A percentile compares a stretch with the other conserved stretches of the same genome.
phyloP scores from a whole-genome alignment of 35 echinoderm and acorn worm genomes.

The Diadema setosum region DNA sequence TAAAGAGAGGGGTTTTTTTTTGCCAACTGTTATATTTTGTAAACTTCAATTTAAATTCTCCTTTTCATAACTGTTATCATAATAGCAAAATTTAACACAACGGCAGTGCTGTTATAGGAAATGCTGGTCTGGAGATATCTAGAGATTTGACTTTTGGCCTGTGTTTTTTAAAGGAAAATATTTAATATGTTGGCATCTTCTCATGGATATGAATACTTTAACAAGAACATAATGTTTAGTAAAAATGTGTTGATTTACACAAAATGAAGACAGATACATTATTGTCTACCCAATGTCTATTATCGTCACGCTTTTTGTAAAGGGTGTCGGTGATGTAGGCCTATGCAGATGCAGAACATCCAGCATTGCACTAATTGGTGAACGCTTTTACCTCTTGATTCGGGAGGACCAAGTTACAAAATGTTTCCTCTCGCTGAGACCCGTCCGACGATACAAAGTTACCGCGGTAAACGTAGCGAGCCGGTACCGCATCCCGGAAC shows the following conservation, averaged over 20 bases:
- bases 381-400: not conserved
- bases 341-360: not conserved
- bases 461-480: not conserved
- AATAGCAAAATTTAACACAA: not conserved
- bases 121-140: not conserved
- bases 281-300: not conserved
- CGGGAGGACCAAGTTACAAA: no score
- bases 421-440: no score
- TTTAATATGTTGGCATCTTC: not conserved
- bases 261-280: not conserved
- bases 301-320: not conserved
- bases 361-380: not conserved
- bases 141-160: not conserved
- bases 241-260: not conserved
- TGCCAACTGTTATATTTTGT: not conserved
- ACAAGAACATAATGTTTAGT: not conserved
- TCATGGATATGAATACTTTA: not conserved
- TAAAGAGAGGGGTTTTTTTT: not conserved
- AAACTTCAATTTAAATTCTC: not conserved
- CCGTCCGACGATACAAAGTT: not conserved
- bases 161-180: not conserved
- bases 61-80: not conserved
- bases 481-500: not conserved
- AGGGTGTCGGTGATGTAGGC: not conserved
- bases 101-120: not conserved